Conservation (phyloP, 1,140 invertebrate species). For the Drosophila pectinifera region DNA sequence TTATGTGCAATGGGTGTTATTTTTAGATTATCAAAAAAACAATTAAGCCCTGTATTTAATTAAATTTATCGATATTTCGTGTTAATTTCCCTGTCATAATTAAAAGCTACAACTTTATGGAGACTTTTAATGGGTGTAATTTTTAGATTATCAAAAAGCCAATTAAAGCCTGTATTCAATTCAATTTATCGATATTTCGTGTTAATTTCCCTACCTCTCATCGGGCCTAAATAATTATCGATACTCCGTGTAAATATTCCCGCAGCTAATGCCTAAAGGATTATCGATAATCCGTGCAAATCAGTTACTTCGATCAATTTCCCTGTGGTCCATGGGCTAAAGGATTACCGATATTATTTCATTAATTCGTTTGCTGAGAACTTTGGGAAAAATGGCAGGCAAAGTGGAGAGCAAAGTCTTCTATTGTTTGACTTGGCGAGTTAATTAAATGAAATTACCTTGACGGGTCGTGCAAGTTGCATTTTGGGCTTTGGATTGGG, state of each 20-base stretch:
- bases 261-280: neutral
- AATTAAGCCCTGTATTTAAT: too few relatives aligned
- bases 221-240: neutral
- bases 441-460: constrained; percentile 77
- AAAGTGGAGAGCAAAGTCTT: constrained; percentile 14
- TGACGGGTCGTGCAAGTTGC: constrained; percentile 41
- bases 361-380: neutral
- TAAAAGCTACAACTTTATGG: too few relatives aligned
- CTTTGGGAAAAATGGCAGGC: neutral
- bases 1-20: too few relatives aligned
- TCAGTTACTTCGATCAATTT: too few relatives aligned
- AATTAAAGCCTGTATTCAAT: too few relatives aligned
- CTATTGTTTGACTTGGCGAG: constrained; percentile 46
- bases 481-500: neutral
- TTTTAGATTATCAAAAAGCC: too few relatives aligned
- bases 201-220: too few relatives aligned
- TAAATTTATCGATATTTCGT: too few relatives aligned
- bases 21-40: too few relatives aligned
- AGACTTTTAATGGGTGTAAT: too few relatives aligned
- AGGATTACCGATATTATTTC: constrained; percentile 32
- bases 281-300: neutral
- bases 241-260: neutral
- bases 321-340: neutral
- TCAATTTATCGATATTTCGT: too few relatives aligned
- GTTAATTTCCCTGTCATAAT: neutral